Base-by-base conservation (phyloP, 92 coral and sea anemone genomes). In the Siderastrea siderea region DNA sequence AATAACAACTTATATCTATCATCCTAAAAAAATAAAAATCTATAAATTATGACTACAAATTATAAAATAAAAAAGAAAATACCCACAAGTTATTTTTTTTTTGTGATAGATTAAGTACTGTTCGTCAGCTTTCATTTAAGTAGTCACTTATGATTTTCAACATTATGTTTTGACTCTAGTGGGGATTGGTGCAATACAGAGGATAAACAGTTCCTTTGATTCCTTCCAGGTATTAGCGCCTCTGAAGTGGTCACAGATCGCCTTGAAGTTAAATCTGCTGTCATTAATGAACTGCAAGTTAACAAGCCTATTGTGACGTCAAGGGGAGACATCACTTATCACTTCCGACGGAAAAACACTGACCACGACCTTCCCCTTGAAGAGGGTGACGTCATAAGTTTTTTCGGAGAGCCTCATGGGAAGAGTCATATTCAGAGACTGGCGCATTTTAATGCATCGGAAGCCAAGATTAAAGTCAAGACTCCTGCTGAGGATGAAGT, bases 301-400 rank as follows among this genome's bases (percentile, higher is more conserved):
- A 86, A 80, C 16, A 93, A 94, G 72, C 99, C 99, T 9, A 89
- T 98, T 15, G 94, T 95, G 46, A 93, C 99, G 3, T 93, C 84
- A 47, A 95, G 98, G 26, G 99, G 98, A 17, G 99, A 98, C 89
- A 92, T 98, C 12, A 98, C 99, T 8, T 98, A 98, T 84, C 96
- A 98, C 85, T 93, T 98, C 81, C 95, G 69, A 71, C 82, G 96
- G 61, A 81, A 87, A 76, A 93, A 90, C 9, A 64, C 90, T 4
- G 94, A 89, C 16, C 71, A 76, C 19, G 90, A 88, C 80, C 90
- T 71, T 82, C 88, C 85, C 16, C 86, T 98, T 49, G 99, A 98
- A 82, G 99, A 98, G 85, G 99, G 99, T 19, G 99, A 95, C 75
- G 90, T 98, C 38, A 87, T 95, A 67, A 98, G 99, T 43, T 93